Conservation (phyloP, 1,140 invertebrate species). For the Drosophila rufa region DNA sequence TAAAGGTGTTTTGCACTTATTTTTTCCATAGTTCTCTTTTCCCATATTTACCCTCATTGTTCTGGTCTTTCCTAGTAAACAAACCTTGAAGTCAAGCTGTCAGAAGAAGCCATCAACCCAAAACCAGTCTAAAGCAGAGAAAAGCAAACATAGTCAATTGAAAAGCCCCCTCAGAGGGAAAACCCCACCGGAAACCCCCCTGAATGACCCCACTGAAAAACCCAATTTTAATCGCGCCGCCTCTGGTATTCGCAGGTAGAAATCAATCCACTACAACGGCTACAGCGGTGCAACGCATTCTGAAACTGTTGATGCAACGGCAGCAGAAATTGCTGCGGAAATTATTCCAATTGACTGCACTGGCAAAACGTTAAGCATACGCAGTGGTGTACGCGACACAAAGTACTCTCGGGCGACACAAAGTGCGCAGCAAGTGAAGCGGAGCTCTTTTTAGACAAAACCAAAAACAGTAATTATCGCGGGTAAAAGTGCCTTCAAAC, state of each 20-base stretch:
- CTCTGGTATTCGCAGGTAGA: slow-evolving; percentile 38
- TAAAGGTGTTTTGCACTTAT: background rate
- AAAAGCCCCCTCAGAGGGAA: background rate
- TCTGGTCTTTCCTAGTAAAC: slow-evolving; percentile 24
- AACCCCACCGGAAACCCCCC: background rate
- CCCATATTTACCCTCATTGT: background rate
- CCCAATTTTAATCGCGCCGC: background rate
- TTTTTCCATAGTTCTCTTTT: background rate
- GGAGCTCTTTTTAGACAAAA: background rate
- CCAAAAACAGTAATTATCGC: slow-evolving; percentile 24
- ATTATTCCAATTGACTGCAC: slow-evolving; percentile 71
- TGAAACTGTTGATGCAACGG: slow-evolving; percentile 84
- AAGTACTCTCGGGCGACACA: slow-evolving; percentile 3
- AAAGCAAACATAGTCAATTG: background rate
- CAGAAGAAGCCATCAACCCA: slow-evolving; percentile 5
- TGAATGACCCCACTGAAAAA: background rate
- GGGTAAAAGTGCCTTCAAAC: slow-evolving; percentile 39
- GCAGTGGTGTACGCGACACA: slow-evolving; percentile 22
- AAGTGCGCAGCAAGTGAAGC: slow-evolving; percentile 23
- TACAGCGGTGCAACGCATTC: slow-evolving; percentile 84
- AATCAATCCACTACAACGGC: slow-evolving; percentile 74
- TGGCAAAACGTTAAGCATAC: slow-evolving; percentile 70
- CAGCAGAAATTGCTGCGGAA: slow-evolving; percentile 83
- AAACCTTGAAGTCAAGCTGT: slow-evolving; percentile 33
- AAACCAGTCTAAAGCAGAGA: slow-evolving; percentile 21